Conservation (phyloP, 2,888 invertebrate species). For the Leptogaster cylindrica region DNA sequence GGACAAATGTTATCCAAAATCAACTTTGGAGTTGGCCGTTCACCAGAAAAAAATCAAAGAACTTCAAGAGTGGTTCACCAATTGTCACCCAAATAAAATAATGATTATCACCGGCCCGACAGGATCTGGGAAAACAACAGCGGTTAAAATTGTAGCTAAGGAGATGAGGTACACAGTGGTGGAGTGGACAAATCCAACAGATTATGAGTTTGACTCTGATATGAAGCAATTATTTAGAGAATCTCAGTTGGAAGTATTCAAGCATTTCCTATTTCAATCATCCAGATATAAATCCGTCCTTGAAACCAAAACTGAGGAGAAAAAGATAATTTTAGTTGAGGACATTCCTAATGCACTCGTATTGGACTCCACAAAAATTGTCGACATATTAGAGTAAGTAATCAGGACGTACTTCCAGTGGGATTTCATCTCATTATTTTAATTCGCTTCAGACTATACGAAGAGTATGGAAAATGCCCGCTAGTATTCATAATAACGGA, state of each 20-base stretch:
- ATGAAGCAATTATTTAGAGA: slow-evolving; percentile 53
- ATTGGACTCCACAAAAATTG: slow-evolving; percentile 70
- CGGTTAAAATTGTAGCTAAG: slow-evolving; percentile 71
- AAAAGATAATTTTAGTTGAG: slow-evolving; percentile 73
- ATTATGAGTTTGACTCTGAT: slow-evolving; percentile 67
- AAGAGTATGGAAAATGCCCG: slow-evolving; percentile 69
- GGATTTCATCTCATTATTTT: background rate
- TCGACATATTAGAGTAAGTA: slow-evolving; percentile 71
- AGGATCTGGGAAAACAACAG: slow-evolving; percentile 83
- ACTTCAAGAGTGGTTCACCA: slow-evolving; percentile 71
- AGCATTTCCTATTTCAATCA: slow-evolving; percentile 77
- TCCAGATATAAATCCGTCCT: slow-evolving; percentile 76
- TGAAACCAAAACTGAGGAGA: slow-evolving; percentile 60
- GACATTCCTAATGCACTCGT: slow-evolving; percentile 83
- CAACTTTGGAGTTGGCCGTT: slow-evolving; percentile 71
- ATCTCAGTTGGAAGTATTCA: slow-evolving; percentile 73
- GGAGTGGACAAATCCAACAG: slow-evolving; percentile 86
- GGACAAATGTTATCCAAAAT: slow-evolving; percentile 67
- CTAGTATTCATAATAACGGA: slow-evolving; percentile 78
- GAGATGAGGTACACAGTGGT: slow-evolving; percentile 64
- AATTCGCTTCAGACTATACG: slow-evolving; percentile 36
- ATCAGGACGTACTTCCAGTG: background rate
- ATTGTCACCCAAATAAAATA: slow-evolving; percentile 59
- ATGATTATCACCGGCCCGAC: slow-evolving; percentile 82
- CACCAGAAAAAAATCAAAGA: slow-evolving; percentile 78